Evolutionary conservation across 2,113 vertebrate genomes (phyloP), one percentile per base, ranked within the genome.

Genomic region (Nycticebus coucang): DNA sequence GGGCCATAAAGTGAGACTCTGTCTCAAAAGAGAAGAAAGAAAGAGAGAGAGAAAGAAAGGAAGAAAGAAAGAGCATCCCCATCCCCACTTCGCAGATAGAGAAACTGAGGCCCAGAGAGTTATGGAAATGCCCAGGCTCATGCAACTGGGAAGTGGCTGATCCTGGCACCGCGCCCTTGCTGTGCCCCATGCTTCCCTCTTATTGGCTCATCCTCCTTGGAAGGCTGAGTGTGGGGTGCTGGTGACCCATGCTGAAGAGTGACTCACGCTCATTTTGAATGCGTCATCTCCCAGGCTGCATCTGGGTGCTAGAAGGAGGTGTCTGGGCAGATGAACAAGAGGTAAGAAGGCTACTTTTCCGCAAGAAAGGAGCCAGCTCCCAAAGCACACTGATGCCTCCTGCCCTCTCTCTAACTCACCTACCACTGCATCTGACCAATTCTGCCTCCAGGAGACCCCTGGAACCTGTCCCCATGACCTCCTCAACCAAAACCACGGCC

Each of bases 221-320:
- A 60, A 78, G 93, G 83, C 41, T 75, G 22, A n/a, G 72, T 6
- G 0, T 75, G 55, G 77, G 81, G 72, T 75, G 80, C 62, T 64
- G 60, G 66, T 59, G 86, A 68, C 72, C 87, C 78, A 24, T 7
- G 78, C 24, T 41, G 45, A 93, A 37, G 7, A 50, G 22, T 68
- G 95, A 95, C 91, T 95, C 88, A 86, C 35, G 18, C 30, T 83
- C 93, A 78, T 59, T 86, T 30, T 74, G 81, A 28, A 24, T 53
- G 64, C 78, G 50, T 94, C 57, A 92, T 50, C 78, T 64, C 62
- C 81, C 18, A 17, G 57, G 89, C 87, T 89, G 83, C 96, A 88
- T 72, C 92, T 78, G 78, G 35, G 50, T 84, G 60, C 66, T 55
- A 37, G 60, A 30, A 22, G 50, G n/a, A 30, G n/a, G 59, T 35